Evolutionary conservation across 2,113 vertebrate genomes (phyloP), one percentile per base, ranked within the genome.

Genomic region (Grantiella picta): DNA sequence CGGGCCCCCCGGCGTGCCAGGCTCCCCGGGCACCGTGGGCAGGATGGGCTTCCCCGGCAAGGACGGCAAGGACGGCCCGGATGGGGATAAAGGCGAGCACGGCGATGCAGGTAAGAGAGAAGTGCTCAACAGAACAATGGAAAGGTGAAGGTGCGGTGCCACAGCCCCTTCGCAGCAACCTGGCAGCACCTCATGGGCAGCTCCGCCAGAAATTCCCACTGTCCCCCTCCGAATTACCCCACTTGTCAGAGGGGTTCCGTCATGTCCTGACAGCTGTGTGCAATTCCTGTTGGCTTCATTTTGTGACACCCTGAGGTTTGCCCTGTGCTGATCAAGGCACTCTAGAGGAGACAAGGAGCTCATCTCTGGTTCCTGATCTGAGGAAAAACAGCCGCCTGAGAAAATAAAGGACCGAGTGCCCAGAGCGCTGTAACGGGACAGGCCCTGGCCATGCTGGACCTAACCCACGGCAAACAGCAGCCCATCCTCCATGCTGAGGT

Each of bases 21-120:
- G 99, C 15, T 53, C 98, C 24, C 97, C 98, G 0, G 99, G 99
- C 33, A 94, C 96, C 3, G 91, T 98, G 7, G 99, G 99, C 88
- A 98, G 98, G 70, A 99, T 99, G 98, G 99, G 99, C 10, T 96
- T 98, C 47, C 99, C 99, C 0, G 99, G 99, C 29, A 98, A 97
- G 91, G 99, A 99, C 7, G 99, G 99, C 77, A 97, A 97, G 38
- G 99, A 99, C 13, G 99, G 99, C 56, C 97, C 96, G 56, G 99
- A 99, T 3, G 99, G 99, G 22, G 98, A 98, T 33, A 99, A 97
- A 54, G 99, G 99, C 25, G 96, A 97, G 53, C 98, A 95, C 1
- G 99, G 99, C 31, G 97, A 98, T 5, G 95, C 96, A 98, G 99
- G 99, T 99, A 98, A 91, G 96, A 42, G 50, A 57, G 24, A 27